A percentile compares a stretch with the other conserved stretches of the same genome.
phyloP scores from a whole-genome alignment of 2,797 vertebrate genomes.

The Scolopax bukidnonensis region DNA sequence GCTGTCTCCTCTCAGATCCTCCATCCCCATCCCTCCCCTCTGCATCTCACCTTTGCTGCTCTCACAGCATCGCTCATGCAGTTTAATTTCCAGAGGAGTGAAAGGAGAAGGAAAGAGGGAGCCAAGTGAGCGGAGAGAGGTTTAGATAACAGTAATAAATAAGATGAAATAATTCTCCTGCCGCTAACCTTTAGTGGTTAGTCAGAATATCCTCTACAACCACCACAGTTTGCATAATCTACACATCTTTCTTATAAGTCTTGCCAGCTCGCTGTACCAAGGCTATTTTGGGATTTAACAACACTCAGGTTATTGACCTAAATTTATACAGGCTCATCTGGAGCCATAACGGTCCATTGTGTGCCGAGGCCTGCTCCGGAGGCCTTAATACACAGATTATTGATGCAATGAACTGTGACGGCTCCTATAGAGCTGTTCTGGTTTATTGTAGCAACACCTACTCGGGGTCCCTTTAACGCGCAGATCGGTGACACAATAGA shows the following conservation, averaged over 20 bases:
- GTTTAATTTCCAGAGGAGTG: background rate
- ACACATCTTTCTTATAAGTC: background rate
- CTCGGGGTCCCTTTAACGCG: conserved; percentile 53
- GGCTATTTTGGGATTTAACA: conserved; percentile 56
- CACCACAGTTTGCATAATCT: background rate
- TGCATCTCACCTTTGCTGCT: background rate
- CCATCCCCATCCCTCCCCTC: background rate
- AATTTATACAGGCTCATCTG: conserved; percentile 68
- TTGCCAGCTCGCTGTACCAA: background rate
- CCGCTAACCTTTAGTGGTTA: background rate
- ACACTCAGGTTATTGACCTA: conserved; percentile 69
- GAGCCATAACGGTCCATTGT: conserved; percentile 65
- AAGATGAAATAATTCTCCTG: background rate
- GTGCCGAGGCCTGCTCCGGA: conserved; percentile 33
- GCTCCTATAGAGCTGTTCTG: conserved; percentile 62
- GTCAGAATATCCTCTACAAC: background rate
- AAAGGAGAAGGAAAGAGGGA: conserved; percentile 4
- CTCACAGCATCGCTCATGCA: fast-evolving
- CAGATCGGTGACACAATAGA: conserved; percentile 61
- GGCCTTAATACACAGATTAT: conserved; percentile 66
- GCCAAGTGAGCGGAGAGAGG: background rate
- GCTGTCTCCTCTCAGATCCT: background rate
- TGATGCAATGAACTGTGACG: conserved; percentile 72
- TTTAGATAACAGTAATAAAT: background rate
- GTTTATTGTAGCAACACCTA: conserved; percentile 73